Percentiles rank a stretch among this genome's conserved stretches.
Conservation (phyloP, 2,797 vertebrate genomes). For the Podarcis siculus region DNA sequence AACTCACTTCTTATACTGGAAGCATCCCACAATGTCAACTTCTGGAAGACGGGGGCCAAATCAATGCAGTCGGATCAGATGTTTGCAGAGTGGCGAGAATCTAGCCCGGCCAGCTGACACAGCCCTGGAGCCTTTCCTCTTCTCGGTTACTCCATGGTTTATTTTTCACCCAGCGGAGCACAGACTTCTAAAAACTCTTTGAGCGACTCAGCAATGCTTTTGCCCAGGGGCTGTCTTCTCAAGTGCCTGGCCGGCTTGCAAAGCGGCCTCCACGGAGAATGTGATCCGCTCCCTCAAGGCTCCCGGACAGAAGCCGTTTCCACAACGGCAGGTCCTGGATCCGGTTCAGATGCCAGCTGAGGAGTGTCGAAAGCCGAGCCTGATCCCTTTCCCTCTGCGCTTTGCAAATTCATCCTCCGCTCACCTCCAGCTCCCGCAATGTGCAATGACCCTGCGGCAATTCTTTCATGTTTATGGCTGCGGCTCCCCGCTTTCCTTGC, state of each 20-base stretch:
- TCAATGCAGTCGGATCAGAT: constrained; percentile 25
- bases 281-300: constrained; percentile 9
- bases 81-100: constrained; percentile 8
- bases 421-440: constrained; percentile 11
- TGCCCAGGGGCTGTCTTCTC: constrained; percentile 13
- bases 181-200: constrained; percentile 19
- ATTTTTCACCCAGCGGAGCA: constrained; percentile 30
- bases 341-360: constrained; percentile 16
- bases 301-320: constrained; percentile 23
- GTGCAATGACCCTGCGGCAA: constrained; percentile 33
- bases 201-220: constrained; percentile 16
- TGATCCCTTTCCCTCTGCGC: constrained; percentile 3
- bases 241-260: constrained; percentile 6
- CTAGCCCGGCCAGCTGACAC: not conserved
- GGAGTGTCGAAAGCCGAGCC: constrained; percentile 30
- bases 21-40: constrained; percentile 8
- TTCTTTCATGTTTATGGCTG: constrained; percentile 40
- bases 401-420: constrained; percentile 28
- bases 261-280: constrained; percentile 18
- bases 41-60: not conserved
- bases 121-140: not conserved
- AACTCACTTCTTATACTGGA: not conserved
- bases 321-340: constrained; percentile 33
- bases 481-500: constrained; percentile 4
- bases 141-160: constrained; percentile 12